Evolutionary conservation across 2,797 vertebrate genomes (phyloP), one percentile per base, ranked within the genome.

Genomic region (Eulemur albifrons): DNA sequence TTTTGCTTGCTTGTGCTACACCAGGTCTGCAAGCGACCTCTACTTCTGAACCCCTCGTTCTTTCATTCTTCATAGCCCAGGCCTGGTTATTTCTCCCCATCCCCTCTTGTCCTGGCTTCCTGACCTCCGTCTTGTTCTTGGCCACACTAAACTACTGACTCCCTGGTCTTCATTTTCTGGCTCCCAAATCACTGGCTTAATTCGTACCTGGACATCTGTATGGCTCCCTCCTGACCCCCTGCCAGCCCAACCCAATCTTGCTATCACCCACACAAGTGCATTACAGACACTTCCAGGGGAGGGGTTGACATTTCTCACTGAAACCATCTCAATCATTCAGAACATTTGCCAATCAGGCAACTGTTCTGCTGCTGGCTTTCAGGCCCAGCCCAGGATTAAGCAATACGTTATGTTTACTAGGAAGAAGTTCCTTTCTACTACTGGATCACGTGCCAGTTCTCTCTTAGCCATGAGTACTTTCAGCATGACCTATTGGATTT

Each of bases 51-150:
- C 18, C 7, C n/a, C 38, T 81, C 12, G 43, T 90, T 61, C 35
- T 57, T 88, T 54, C 32, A 14, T n/a, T 14, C 63, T 75, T 90
- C 40, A 63, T 57, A 7, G 40, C 65, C n/a, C 23, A 75, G 21
- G 40, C 18, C 69, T 65, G 30, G 52, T 75, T 32, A 10, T 14
- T 75, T 25, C 35, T 87, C 50, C 32, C 32, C 21, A 4, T 15
- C 21, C 17, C 59, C 5, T 15, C 90, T 75, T 35, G 17, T 70
- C 50, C 87, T 50, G 35, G 32, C 38, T 88, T 61, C 57, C 69
- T 61, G 43, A 91, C 14, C 80, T 85, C 88, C 76, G 73, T 43
- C 88, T 94, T 92, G 17, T 85, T 94, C 91, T 77, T 96, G 94
- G 63, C 82, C 43, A 79, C 8, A 14, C 11, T 72, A 73, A 80